Base-by-base conservation (phyloP, 2,797 vertebrate genomes). In the Lacerta viridis region DNA sequence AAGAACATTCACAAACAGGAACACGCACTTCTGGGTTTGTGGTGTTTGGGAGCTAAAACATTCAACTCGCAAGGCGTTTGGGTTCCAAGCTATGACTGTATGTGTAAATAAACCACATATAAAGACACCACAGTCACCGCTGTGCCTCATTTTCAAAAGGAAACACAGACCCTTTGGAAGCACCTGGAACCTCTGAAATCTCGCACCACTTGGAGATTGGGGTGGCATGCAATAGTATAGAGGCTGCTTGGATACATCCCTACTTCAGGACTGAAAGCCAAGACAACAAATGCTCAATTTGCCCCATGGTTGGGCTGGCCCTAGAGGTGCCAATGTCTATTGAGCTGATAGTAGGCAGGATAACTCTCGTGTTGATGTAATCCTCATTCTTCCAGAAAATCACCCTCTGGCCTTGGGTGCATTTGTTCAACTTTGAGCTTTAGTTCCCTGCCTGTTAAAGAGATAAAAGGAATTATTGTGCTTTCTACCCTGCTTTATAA, bases 381-480 rank as follows among this genome's bases (percentile, higher is more conserved):
- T 75, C 59, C 59, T 46, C 20, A 33, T 66, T 76, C 50, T 76
- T 46, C 29, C 13, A 66, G 71, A 25, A 85, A 89, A 81, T 46
- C 25, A 68, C 43, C 43, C 78, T 85, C n/a, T 75, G 39, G 77
- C 55, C 27, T 39, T 41, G 41, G 59, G 23, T 75, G n/a, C 36
- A 33, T 74, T 85, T 46, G 59, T 43, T 80, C 68, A 66, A 50
- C 39, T 82, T 29, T 61, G 39, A 89, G 76, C 17, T 7, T 64
- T 36, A 25, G 41, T 80, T 85, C 66, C 46, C 50, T 50, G 41
- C 18, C 55, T 85, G 36, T 85, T 89, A 74, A 80, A 85, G 69
- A 81, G 83, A 85, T 89, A 27, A 85, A 89, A 85, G 39, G 39
- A 72, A 85, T 81, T 46, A 64, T 41, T 66, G 36, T 64, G 23